Conservation (phyloP, 2,113 vertebrate genomes). For the Ptilonorhynchus violaceus region DNA sequence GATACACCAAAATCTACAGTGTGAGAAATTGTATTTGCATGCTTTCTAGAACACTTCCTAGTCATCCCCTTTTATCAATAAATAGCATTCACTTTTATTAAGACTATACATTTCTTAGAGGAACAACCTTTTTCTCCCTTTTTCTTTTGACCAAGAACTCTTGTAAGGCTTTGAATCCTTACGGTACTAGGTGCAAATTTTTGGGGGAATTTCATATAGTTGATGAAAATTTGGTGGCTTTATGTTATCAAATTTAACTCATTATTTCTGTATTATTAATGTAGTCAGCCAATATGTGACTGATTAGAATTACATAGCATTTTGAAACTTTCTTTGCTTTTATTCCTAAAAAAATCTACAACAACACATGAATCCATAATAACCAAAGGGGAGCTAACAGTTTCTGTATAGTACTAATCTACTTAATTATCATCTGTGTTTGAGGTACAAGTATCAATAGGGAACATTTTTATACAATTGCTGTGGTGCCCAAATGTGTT, state of each 20-base stretch:
- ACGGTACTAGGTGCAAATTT: background rate
- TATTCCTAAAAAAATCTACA: background rate
- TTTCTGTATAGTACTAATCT: background rate
- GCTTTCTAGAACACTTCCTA: background rate
- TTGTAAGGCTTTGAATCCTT: background rate
- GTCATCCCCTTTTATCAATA: background rate
- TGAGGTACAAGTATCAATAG: background rate
- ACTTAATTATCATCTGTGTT: background rate
- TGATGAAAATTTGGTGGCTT: background rate
- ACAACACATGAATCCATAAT: background rate
- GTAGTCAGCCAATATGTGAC: background rate
- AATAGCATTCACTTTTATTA: background rate
- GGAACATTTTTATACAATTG: background rate
- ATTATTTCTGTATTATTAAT: background rate
- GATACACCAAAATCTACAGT: background rate
- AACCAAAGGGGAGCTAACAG: background rate
- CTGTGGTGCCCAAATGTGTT: background rate
- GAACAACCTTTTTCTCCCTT: rapidly evolving
- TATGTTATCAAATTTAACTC: background rate
- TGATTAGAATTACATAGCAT: background rate
- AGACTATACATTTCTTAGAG: background rate
- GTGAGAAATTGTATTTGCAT: background rate
- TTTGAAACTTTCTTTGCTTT: background rate
- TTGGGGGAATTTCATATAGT: background rate
- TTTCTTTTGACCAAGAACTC: background rate